Percentiles rank a stretch among this genome's conserved stretches.
phyloP scores from a whole-genome alignment of 2,888 invertebrate species.

The Folsomia manolachei region DNA sequence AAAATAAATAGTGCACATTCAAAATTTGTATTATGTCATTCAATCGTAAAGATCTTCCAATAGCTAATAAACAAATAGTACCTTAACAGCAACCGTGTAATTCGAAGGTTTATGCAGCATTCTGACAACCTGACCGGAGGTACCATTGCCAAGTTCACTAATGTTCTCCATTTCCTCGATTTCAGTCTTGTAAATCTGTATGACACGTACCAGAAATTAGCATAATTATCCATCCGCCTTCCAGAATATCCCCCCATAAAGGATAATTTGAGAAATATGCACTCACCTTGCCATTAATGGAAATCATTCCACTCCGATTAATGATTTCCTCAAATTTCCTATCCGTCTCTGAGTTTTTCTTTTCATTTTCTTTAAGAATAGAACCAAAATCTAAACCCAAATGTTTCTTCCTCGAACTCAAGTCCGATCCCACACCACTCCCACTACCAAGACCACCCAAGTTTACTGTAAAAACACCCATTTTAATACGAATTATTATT shows the following conservation, averaged over 20 bases:
- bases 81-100: slow-evolving; percentile 90
- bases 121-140: slow-evolving; percentile 96
- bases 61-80: no score
- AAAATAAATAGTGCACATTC: slow-evolving; percentile 1
- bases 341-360: slow-evolving; percentile 64
- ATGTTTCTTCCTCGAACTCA: slow-evolving; percentile 25
- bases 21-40: slow-evolving; percentile 5
- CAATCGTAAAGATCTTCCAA: background rate
- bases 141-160: slow-evolving; percentile 88
- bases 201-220: background rate
- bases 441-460: slow-evolving; percentile 11
- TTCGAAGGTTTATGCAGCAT: slow-evolving; percentile 86
- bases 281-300: slow-evolving; percentile 67
- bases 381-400: slow-evolving; percentile 37
- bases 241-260: background rate
- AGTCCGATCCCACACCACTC: slow-evolving; percentile 6
- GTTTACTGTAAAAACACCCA: slow-evolving; percentile 29
- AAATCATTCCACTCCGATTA: slow-evolving; percentile 86
- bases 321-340: slow-evolving; percentile 85
- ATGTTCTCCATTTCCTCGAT: slow-evolving; percentile 79
- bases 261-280: background rate
- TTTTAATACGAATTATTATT: background rate
- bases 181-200: slow-evolving; percentile 70
- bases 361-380: slow-evolving; percentile 51
- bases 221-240: background rate